These are phyloP conservation scores for Capitulum mitella DNA, from an alignment of 2,888 invertebrate species.

Conservation along the genomic window DNA sequence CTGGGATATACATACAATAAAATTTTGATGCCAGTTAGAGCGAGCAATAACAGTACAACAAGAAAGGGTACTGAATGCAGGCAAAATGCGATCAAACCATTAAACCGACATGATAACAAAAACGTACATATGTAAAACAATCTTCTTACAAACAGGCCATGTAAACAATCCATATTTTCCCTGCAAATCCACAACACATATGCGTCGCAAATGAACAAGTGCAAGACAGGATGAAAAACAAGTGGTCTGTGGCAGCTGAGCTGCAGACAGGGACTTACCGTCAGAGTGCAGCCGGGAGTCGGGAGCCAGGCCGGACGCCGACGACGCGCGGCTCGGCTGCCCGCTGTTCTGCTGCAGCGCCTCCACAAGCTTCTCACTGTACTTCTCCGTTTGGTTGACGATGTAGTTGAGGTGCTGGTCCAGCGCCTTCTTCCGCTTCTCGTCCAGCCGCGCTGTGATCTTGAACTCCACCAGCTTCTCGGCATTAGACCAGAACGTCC, in stretches of 20 bases:
- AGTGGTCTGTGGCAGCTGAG: no score
- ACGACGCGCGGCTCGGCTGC: slow-evolving; percentile 64
- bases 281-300: not conserved
- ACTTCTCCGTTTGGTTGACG: slow-evolving; percentile 96
- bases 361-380: slow-evolving; percentile 80
- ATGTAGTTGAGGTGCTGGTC: slow-evolving; percentile 96
- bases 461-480: slow-evolving; percentile 95
- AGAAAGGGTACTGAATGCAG: no score
- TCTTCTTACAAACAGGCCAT: no score
- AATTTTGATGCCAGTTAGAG: no score
- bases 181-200: no score
- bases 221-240: no score
- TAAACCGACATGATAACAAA: no score
- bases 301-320: not conserved
- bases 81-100: no score
- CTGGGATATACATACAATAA: not conserved
- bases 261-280: slow-evolving; percentile 47
- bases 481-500: slow-evolving; percentile 91
- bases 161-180: no score
- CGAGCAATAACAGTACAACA: no score
- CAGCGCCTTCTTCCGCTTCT: slow-evolving; percentile 85
- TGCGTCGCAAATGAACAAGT: no score
- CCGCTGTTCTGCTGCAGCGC: slow-evolving; percentile 81
- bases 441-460: slow-evolving; percentile 83
- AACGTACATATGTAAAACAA: no score